Conservation (phyloP, 2,113 vertebrate species). For the Neoarius graeffei region DNA sequence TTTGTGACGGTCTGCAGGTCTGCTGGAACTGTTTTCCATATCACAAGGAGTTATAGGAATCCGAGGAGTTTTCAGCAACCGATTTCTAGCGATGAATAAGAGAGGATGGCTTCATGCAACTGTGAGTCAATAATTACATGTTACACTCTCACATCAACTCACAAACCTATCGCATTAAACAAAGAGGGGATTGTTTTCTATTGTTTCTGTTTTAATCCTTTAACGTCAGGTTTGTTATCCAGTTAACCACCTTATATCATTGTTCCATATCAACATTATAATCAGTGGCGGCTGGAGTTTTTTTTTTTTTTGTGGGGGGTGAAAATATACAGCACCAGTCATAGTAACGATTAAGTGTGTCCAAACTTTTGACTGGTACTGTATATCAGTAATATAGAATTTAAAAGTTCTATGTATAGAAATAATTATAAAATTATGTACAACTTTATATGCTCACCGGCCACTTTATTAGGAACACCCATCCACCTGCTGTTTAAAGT, state of each 20-base stretch:
- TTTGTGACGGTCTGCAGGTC: slow-evolving; percentile 75
- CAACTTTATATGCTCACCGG: too few relatives aligned
- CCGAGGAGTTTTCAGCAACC: slow-evolving; percentile 95
- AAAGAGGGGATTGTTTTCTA: background rate
- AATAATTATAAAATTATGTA: too few relatives aligned
- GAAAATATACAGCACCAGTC: too few relatives aligned
- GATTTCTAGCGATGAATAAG: slow-evolving; percentile 98
- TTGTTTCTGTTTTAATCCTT: background rate
- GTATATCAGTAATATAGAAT: too few relatives aligned
- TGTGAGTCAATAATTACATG: slow-evolving; percentile 76
- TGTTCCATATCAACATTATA: background rate
- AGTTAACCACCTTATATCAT: background rate
- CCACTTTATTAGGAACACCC: too few relatives aligned
- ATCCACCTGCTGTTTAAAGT: too few relatives aligned
- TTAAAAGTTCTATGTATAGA: too few relatives aligned
- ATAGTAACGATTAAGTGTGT: too few relatives aligned
- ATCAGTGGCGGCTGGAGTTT: background rate
- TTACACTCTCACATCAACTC: background rate
- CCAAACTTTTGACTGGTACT: too few relatives aligned
- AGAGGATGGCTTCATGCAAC: slow-evolving; percentile 95
- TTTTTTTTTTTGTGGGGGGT: too few relatives aligned
- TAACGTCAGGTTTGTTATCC: background rate
- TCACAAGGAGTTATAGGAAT: slow-evolving; percentile 98
- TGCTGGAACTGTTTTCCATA: slow-evolving; percentile 97
- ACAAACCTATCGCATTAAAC: background rate